A percentile compares a stretch with the other conserved stretches of the same genome.
phyloP scores from a whole-genome alignment of 2,113 vertebrate genomes.

The Lutjanus erythropterus region DNA sequence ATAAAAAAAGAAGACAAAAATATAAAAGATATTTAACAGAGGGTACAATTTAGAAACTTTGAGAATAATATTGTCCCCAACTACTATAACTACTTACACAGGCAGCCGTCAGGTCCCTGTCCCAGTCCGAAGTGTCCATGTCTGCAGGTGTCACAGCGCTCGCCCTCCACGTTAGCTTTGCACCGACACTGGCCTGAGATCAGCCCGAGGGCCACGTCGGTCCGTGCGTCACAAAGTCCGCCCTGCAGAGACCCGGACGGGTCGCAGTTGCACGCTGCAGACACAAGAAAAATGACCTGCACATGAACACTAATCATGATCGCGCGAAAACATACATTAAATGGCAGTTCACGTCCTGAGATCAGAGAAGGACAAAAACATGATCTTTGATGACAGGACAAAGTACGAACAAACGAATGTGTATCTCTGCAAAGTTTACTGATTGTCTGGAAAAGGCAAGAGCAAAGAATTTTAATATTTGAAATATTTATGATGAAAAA shows the following conservation, averaged over 20 bases:
- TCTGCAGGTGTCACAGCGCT: conserved; percentile 93
- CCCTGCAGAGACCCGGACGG: conserved; percentile 90
- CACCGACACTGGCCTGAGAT: conserved; percentile 97
- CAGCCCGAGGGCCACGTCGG: conserved; percentile 88
- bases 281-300: background rate
- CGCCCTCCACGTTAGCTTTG: conserved; percentile 93
- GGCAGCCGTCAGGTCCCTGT: conserved; percentile 90
- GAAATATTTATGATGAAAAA: too few species aligned
- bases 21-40: background rate
- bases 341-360: too few species aligned
- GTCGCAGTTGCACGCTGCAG: conserved; percentile 92
- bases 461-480: too few species aligned
- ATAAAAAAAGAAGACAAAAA: too few species aligned
- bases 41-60: background rate
- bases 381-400: too few species aligned
- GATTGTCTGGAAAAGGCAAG: too few species aligned
- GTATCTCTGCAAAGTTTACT: too few species aligned
- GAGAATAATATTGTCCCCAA: background rate
- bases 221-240: conserved; percentile 92
- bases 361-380: too few species aligned
- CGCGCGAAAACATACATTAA: too few species aligned
- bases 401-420: too few species aligned
- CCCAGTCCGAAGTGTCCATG: conserved; percentile 93
- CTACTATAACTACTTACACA: conserved; percentile 84
- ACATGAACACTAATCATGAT: too few species aligned